Conservation (phyloP, 2,797 vertebrate genomes). For the Microctenopoma lineatum region DNA sequence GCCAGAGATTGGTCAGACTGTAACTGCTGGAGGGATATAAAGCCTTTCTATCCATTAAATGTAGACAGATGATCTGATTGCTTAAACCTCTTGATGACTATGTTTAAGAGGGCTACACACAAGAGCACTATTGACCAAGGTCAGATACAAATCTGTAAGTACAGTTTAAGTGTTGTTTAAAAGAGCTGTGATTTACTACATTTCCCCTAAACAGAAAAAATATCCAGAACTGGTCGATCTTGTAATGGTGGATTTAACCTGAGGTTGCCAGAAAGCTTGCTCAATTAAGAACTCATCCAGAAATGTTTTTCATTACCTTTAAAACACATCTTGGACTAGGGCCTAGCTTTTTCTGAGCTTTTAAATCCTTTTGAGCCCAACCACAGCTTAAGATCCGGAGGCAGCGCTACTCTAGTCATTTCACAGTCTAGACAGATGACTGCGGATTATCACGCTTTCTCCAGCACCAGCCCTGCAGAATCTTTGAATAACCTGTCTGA, state of each 20-base stretch:
- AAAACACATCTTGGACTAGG: conserved; percentile 31
- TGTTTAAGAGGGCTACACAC: background rate
- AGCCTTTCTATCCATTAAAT: conserved; percentile 23
- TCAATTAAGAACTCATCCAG: conserved; percentile 19
- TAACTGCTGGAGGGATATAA: conserved; percentile 3
- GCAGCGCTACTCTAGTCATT: conserved; percentile 39
- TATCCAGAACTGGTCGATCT: background rate
- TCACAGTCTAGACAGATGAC: conserved; percentile 45
- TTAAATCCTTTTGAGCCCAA: conserved; percentile 41
- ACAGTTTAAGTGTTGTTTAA: background rate
- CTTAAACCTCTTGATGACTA: conserved; percentile 5
- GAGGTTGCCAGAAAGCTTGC: conserved; percentile 5
- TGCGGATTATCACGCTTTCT: conserved; percentile 37
- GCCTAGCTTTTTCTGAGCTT: conserved; percentile 38
- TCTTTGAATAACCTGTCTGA: conserved; percentile 45
- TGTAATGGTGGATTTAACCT: conserved; percentile 1
- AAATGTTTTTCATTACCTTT: conserved; percentile 56
- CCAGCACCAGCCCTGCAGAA: conserved; percentile 23
- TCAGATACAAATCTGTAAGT: conserved; percentile 2
- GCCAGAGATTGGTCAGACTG: conserved; percentile 9
- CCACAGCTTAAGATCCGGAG: conserved; percentile 42
- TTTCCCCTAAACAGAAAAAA: conserved; percentile 9
- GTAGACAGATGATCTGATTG: conserved; percentile 5
- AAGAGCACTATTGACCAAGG: background rate
- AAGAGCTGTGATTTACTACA: conserved; percentile 22